Percentiles rank a stretch among this genome's conserved stretches.
These are phyloP conservation scores for Epinotia demarniana DNA, from an alignment of 2,888 invertebrate species.

Conservation along the genomic window DNA sequence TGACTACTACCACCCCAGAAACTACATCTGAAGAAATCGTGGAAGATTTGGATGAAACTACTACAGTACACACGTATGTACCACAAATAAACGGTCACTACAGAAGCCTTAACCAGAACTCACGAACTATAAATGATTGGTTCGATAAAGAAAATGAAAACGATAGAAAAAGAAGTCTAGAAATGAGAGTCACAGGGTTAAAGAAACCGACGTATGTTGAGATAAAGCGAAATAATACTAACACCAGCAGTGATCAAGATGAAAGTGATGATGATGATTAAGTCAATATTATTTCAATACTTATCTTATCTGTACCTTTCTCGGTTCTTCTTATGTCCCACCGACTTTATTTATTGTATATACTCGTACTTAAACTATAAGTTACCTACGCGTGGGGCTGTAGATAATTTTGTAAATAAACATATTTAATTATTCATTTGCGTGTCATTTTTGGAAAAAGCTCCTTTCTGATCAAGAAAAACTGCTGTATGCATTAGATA, in stretches of 20 bases:
- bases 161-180: constrained; percentile 67
- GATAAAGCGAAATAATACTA: constrained; percentile 69
- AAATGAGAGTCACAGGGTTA: constrained; percentile 62
- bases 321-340: constrained; percentile 47
- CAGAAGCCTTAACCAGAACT: constrained; percentile 65
- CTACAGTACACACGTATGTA: constrained; percentile 64
- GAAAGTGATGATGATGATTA: constrained; percentile 12
- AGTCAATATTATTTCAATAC: constrained; percentile 25
- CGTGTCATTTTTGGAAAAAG: neutral
- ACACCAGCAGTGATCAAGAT: constrained; percentile 44
- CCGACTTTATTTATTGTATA: constrained; percentile 47
- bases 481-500: too few species aligned
- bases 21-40: constrained; percentile 36
- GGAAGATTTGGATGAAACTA: constrained; percentile 46
- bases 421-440: constrained; percentile 22
- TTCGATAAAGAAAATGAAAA: constrained; percentile 60
- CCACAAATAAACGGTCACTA: constrained; percentile 79
- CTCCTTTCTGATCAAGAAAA: too few species aligned
- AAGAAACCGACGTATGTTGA: constrained; percentile 67
- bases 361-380: constrained; percentile 37
- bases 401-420: constrained; percentile 51
- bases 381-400: constrained; percentile 44
- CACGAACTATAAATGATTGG: constrained; percentile 57
- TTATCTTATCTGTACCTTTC: neutral
- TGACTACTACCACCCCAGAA: constrained; percentile 30